These are phyloP conservation scores for Oncorhynchus masou DNA, from an alignment of 2,113 vertebrate species.

Conservation along the genomic window DNA sequence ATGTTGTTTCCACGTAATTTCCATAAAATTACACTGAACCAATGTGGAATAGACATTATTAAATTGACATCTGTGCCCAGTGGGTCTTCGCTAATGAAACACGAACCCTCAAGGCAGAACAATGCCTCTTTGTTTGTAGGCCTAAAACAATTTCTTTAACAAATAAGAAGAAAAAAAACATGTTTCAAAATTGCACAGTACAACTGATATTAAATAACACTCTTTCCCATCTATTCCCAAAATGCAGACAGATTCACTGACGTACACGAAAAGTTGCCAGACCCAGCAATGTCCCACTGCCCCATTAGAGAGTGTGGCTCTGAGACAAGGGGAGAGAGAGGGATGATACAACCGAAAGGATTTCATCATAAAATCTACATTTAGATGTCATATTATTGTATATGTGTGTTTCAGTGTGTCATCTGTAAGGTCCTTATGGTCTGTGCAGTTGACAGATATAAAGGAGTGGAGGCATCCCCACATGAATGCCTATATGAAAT, in stretches of 20 bases:
- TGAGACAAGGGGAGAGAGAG: neutral
- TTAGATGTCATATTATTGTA: neutral
- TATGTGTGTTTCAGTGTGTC: neutral
- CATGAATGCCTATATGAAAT: neutral
- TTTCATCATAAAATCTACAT: neutral
- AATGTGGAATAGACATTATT: too few relatives aligned
- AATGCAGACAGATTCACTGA: neutral
- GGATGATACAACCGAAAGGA: neutral
- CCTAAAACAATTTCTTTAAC: neutral
- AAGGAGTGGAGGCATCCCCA: neutral
- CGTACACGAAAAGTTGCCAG: constrained; percentile 10
- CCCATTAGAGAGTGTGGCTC: neutral
- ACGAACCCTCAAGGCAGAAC: neutral
- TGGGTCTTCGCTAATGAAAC: too few relatives aligned
- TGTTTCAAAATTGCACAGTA: neutral
- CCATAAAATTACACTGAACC: too few relatives aligned
- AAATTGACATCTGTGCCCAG: too few relatives aligned
- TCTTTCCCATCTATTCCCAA: neutral
- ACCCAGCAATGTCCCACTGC: constrained; percentile 30
- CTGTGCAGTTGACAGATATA: neutral
- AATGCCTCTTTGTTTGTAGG: neutral
- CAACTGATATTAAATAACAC: neutral
- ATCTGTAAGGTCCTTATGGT: neutral
- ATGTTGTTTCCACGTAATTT: too few relatives aligned
- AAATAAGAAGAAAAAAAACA: neutral